These are phyloP conservation scores for Empis livida DNA, from an alignment of 2,888 invertebrate genomes.

Conservation along the genomic window DNA sequence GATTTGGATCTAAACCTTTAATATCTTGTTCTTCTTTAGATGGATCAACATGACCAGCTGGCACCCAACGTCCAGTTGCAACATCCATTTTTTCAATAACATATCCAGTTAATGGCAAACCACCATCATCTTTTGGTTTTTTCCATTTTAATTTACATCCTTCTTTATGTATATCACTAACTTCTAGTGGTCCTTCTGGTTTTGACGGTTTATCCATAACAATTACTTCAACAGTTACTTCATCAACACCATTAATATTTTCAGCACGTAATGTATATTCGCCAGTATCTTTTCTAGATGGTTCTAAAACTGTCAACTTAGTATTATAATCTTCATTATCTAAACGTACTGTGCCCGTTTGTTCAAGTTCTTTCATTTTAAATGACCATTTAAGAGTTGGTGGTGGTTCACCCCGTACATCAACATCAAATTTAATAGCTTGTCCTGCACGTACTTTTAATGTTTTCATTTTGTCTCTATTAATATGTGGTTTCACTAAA, in stretches of 20 bases:
- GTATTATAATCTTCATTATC: conserved; percentile 89
- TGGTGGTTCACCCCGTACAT: conserved; percentile 93
- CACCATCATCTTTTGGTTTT: conserved; percentile 93
- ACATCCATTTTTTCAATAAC: conserved; percentile 91
- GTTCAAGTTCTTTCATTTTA: conserved; percentile 47
- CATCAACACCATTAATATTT: conserved; percentile 87
- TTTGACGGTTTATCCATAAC: conserved; percentile 50
- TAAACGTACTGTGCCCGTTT: conserved; percentile 55
- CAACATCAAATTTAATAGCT: conserved; percentile 80
- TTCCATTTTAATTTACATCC: conserved; percentile 90
- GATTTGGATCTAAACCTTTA: conserved; percentile 79
- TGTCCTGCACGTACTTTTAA: conserved; percentile 84
- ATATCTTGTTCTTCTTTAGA: conserved; percentile 71
- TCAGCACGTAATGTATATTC: conserved; percentile 83
- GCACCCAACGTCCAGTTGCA: conserved; percentile 75
- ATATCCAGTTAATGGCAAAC: conserved; percentile 79
- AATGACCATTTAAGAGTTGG: conserved; percentile 72
- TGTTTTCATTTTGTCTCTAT: conserved; percentile 82
- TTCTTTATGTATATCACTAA: conserved; percentile 81
- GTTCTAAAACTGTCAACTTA: conserved; percentile 65
- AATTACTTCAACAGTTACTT: conserved; percentile 84
- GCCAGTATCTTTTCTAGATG: conserved; percentile 76
- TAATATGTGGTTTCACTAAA: conserved; percentile 87
- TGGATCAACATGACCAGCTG: conserved; percentile 71
- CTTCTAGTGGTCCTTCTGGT: conserved; percentile 78